Evolutionary conservation across 2,113 vertebrate species (phyloP), one percentile per base, ranked within the genome.

Genomic region (Apteryx owenii): DNA sequence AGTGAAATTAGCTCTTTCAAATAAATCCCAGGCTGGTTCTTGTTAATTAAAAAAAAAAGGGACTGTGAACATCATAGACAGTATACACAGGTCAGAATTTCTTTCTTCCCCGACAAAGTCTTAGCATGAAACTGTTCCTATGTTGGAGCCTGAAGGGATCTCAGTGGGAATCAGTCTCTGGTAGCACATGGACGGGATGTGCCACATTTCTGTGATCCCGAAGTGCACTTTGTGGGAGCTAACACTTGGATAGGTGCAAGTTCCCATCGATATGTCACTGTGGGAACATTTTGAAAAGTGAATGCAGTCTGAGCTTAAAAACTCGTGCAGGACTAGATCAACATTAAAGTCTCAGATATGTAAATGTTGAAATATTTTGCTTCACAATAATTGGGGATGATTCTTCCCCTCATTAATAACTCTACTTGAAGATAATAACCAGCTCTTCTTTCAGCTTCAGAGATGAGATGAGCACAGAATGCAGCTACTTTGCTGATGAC

Each of bases 401-500:
- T 95, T 97, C 95, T 95, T 81, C 60, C 85, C 81, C 85, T 96
- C 91, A 97, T 97, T 96, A 97, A 95, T 97, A 96, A 94, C 88
- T 83, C 85, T 93, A 96, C 95, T 95, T 96, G 89, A 95, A 97
- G 95, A 95, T 97, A 97, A 97, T 97, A 97, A 96, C 93, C 70
- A 95, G 93, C 95, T 95, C 95, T 95, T 95, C 93, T 97, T 94
- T 86, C 88, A 94, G 87, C 68, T 88, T 88, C 79, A 88, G 89
- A 90, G 89, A 90, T 81, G 85, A 96, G 94, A 91, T 72, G 95
- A 96, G 91, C 82, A 48, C 42, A 78, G 93, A 95, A 91, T 40
- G 77, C 65, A 88, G 76, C 89, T 94, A 88, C 85, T 94, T 85
- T 4, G 12, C 70, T 96, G 95, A 95, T 93, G 94, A 81, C 93